phyloP scores from a whole-genome alignment of 2,797 vertebrate species.

The Netta rufina region DNA sequence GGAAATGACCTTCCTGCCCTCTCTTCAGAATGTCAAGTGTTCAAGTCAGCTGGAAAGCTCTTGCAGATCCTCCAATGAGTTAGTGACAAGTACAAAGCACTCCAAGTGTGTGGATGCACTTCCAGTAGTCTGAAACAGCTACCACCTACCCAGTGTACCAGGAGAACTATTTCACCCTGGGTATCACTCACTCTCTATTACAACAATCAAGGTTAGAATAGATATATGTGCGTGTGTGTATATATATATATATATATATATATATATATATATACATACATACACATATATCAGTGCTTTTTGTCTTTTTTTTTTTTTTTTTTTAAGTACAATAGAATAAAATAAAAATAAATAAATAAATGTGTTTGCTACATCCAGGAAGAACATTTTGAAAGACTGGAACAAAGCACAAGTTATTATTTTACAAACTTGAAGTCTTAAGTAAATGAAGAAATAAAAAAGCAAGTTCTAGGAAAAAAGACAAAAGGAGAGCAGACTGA shows the following conservation, averaged over 20 bases:
- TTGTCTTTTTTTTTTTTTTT: not conserved
- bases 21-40: not conserved
- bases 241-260: too few species aligned
- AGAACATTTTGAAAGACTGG: not conserved
- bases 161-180: not conserved
- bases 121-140: conserved; percentile 33
- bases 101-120: not conserved
- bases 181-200: not conserved
- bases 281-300: not conserved
- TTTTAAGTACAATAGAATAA: too few species aligned
- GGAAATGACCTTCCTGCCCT: not conserved
- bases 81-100: conserved; percentile 7
- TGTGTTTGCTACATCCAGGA: not conserved
- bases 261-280: too few species aligned
- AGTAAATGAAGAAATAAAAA: not conserved
- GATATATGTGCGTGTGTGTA: too few species aligned
- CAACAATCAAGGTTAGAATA: not conserved
- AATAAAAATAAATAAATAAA: not conserved
- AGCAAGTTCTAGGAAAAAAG: not conserved
- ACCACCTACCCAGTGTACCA: not conserved
- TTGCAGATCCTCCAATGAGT: not conserved
- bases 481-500: not conserved
- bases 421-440: not conserved
- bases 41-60: conserved; percentile 4
- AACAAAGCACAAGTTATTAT: not conserved